Evolutionary conservation across 2,113 vertebrate species (phyloP), one percentile per base, ranked within the genome.

Genomic region (Callorhinus ursinus): DNA sequence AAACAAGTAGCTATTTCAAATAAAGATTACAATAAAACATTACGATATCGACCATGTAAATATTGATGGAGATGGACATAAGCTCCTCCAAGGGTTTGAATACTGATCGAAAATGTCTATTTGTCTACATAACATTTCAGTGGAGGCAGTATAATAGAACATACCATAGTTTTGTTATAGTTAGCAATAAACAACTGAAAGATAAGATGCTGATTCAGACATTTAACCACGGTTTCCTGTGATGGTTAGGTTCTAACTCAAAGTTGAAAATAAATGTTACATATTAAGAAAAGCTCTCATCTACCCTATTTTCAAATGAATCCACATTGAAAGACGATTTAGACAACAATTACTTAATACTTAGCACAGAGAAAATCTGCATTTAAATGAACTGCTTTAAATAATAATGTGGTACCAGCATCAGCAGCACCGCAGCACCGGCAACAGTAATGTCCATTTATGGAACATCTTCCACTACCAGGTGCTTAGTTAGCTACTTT

Each of bases 1-100:
- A 63, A 95, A 88, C 36, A 87, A 84, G 92, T 21, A 92, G 79
- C 67, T 90, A 85, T 77, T 94, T 95, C 53, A 67, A 88, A 77
- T 59, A 67, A 88, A 93, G 77, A 61, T 61, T 42, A 51, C 36
- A 93, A 4, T 26, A 81, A 92, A 69, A 51, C 28, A 84, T 46
- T 63, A 53, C 2, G 33, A 39, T 11, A 72, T 1, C 0, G n/a
- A 57, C 13, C 51, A 72, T 1, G 28, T 33, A 92, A 80, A 57
- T 21, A 84, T 4, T 79, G 69, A 89, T 39, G 39, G 39, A 61
- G 42, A 80, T 8, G 19, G 57, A n/a, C 4, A 92, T 12, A 33
- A 87, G 55, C 28, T 31, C 63, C 59, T 57, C 46, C 31, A 42
- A 11, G 21, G 12, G 14, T 82, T 67, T 28, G 28, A 49, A 36